These are phyloP conservation scores for Syngnathus typhle DNA, from an alignment of 2,113 vertebrate genomes.

Conservation along the genomic window DNA sequence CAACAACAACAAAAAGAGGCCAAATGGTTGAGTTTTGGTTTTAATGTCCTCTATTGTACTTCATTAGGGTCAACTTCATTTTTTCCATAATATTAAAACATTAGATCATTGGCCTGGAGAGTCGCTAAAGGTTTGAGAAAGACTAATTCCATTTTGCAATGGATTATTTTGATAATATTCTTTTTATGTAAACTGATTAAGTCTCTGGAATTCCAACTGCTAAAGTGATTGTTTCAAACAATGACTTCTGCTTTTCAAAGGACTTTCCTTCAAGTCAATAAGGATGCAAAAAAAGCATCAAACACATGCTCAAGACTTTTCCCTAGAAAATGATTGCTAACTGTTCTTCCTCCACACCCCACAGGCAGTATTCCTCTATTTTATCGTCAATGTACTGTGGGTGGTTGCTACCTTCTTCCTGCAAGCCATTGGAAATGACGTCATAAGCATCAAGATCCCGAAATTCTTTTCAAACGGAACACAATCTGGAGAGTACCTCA, in stretches of 20 bases:
- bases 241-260: background rate
- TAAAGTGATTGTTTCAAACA: background rate
- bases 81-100: background rate
- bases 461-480: constrained; percentile 56
- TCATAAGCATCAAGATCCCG: constrained; percentile 71
- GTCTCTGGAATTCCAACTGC: background rate
- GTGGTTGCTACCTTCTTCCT: constrained; percentile 78
- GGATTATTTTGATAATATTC: background rate
- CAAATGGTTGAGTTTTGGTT: background rate
- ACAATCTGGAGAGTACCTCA: constrained; percentile 42
- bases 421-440: constrained; percentile 69
- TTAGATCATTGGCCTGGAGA: background rate
- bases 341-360: background rate
- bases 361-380: constrained; percentile 76
- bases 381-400: constrained; percentile 76
- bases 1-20: background rate
- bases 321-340: background rate
- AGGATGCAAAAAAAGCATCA: background rate
- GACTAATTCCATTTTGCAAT: background rate
- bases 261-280: background rate
- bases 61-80: too few species aligned
- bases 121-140: background rate
- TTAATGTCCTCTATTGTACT: too few species aligned
- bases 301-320: background rate
- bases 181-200: background rate